Evolutionary conservation across 2,888 invertebrate species (phyloP), one percentile per base, ranked within the genome.

Genomic region (Synanthedon andrenaeformis): DNA sequence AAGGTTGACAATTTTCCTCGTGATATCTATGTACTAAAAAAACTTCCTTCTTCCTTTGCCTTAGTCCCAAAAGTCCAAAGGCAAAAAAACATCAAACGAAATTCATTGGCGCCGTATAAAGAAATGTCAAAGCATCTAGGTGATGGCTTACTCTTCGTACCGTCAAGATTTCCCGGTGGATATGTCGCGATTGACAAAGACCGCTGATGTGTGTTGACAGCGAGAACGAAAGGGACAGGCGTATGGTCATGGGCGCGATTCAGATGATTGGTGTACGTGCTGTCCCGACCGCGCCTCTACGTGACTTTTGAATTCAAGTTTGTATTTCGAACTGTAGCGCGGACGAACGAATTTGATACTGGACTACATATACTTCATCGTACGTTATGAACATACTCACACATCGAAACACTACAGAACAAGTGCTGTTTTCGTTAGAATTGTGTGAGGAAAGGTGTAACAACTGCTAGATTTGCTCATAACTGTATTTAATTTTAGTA

Each of bases 261-360:
- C 70, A 75, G 82, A 84, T 83, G 85, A 86, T 86, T 82, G 82
- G 79, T 76, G 77, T 82, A 85, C 85, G 85, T 86, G 86, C 79
- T 68, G 69, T 71, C 72, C 67, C 76, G 78, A 81, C 83, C 85
- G 82, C 85, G 69, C 68, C 67, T 73, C 67, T 77, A 83, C 84
- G 85, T 85, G 85, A 84, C 83, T 80, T 72, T 70, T 67, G 71
- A 71, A 66, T 64, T 67, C 57, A 67, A 66, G 65, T 70, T 67
- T 56, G 35, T 35, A 35, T 35, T 35, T 51, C 12, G n/a, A 11
- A 17, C 23, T 51, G 19, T 35, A 35, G 10, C 10, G 35, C 35
- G 10, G 1, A 35, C 10, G 35, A 67, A 42, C 51, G 51, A 64
- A 74, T 69, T 80, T 81, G 79, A 76, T 80, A 78, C 69, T 79